A percentile compares a stretch with the other conserved stretches of the same genome.
Conservation (phyloP, 2,113 vertebrate species). For the Jacana jacana region DNA sequence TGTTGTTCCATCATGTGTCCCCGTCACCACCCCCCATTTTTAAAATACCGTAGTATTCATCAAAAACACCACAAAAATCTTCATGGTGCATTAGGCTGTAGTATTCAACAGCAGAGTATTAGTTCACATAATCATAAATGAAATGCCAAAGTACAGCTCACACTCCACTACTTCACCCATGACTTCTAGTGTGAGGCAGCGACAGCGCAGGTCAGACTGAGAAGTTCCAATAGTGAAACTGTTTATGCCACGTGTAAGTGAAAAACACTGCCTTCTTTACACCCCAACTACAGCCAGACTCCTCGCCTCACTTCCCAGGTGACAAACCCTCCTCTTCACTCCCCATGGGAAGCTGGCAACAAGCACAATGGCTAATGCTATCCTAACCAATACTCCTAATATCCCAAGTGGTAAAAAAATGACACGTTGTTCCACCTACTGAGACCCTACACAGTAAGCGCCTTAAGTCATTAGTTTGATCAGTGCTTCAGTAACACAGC, state of each 20-base stretch:
- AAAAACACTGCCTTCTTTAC: background rate
- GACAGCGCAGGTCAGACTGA: background rate
- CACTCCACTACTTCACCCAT: background rate
- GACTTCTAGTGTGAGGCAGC: background rate
- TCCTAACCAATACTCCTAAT: background rate
- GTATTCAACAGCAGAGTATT: background rate
- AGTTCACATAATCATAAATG: too few species aligned
- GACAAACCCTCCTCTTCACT: background rate
- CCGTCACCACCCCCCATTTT: background rate
- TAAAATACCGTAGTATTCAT: background rate
- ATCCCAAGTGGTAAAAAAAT: background rate
- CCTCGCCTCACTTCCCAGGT: background rate
- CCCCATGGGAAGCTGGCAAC: background rate
- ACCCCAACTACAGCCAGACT: background rate
- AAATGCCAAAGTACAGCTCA: too few species aligned
- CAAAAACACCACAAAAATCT: background rate
- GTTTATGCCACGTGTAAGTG: too few species aligned
- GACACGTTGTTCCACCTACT: background rate
- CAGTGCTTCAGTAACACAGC: constrained; percentile 9
- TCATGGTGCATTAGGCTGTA: background rate
- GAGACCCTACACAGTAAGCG: constrained; percentile 19
- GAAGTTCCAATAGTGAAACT: too few species aligned
- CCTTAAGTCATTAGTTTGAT: constrained; percentile 49
- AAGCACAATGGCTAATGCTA: background rate
- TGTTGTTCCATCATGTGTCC: background rate